phyloP scores from a whole-genome alignment of 2,888 invertebrate genomes.

The Petrolisthes cinctipes region DNA sequence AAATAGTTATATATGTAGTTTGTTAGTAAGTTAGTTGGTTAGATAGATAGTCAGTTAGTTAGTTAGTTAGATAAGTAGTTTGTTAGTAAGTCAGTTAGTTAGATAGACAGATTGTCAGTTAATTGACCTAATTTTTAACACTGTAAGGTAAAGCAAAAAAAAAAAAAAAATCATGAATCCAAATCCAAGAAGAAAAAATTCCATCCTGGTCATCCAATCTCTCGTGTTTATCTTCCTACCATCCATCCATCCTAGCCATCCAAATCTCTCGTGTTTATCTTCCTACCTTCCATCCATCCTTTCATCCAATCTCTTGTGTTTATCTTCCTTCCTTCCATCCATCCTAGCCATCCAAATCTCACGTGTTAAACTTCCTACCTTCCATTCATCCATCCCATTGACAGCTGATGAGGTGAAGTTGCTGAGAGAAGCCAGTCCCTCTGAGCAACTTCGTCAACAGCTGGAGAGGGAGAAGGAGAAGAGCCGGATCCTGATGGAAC shows the following conservation, averaged over 20 bases:
- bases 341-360: not conserved
- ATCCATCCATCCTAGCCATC: not conserved
- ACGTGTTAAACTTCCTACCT: not conserved
- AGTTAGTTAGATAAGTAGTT: too few relatives aligned
- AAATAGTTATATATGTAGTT: too few relatives aligned
- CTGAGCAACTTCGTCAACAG: conserved; percentile 49
- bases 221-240: not conserved
- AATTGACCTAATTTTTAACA: too few relatives aligned
- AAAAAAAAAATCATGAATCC: too few relatives aligned
- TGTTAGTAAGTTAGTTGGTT: too few relatives aligned
- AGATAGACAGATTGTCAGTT: too few relatives aligned
- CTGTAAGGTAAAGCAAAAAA: too few relatives aligned
- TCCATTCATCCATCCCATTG: not conserved
- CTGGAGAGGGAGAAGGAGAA: conserved; percentile 54
- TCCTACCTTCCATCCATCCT: not conserved
- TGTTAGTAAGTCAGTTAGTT: too few relatives aligned
- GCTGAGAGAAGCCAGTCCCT: conserved; percentile 24
- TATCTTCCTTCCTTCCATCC: too few relatives aligned
- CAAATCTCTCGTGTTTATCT: not conserved
- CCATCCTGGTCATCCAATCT: not conserved
- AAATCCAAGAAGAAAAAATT: too few relatives aligned
- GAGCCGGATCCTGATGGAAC: conserved; percentile 52
- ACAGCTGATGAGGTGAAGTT: conserved; percentile 37
- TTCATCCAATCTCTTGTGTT: not conserved
- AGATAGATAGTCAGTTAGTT: too few relatives aligned